These are phyloP conservation scores for Intellagama lesueurii DNA, from an alignment of 2,797 vertebrate species.

Conservation along the genomic window DNA sequence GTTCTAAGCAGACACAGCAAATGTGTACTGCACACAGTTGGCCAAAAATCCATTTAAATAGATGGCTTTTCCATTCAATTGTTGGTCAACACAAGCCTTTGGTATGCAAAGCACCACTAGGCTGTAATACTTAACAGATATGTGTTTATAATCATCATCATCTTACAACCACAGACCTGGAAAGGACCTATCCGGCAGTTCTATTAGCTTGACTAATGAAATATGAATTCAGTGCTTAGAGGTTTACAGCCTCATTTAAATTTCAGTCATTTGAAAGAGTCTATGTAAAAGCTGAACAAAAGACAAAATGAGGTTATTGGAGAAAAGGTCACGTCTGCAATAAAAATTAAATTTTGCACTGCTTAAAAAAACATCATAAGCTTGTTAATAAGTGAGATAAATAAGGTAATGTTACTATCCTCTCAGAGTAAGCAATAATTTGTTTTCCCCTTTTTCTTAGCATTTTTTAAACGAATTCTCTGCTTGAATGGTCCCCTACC, in stretches of 20 bases:
- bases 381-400: constrained; percentile 13
- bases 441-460: background rate
- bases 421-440: background rate
- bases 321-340: background rate
- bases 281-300: background rate
- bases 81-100: background rate
- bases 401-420: background rate
- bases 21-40: background rate
- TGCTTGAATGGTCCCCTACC: constrained; percentile 42
- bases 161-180: no score
- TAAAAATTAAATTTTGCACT: constrained; percentile 44
- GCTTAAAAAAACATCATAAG: constrained; percentile 21
- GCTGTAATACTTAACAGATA: background rate
- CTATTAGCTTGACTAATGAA: constrained; percentile 29
- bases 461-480: constrained; percentile 23
- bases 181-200: no score
- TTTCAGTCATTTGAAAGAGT: constrained; percentile 1
- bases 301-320: constrained; percentile 20
- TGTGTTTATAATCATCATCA: no score
- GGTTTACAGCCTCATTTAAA: constrained; percentile 36
- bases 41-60: background rate
- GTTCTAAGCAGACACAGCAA: background rate
- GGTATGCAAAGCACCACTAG: background rate
- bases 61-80: background rate
- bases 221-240: constrained; percentile 12